Percentiles rank a stretch among this genome's conserved stretches.
phyloP scores from a whole-genome alignment of 2,888 invertebrate species.

The Uropetala carovei region DNA sequence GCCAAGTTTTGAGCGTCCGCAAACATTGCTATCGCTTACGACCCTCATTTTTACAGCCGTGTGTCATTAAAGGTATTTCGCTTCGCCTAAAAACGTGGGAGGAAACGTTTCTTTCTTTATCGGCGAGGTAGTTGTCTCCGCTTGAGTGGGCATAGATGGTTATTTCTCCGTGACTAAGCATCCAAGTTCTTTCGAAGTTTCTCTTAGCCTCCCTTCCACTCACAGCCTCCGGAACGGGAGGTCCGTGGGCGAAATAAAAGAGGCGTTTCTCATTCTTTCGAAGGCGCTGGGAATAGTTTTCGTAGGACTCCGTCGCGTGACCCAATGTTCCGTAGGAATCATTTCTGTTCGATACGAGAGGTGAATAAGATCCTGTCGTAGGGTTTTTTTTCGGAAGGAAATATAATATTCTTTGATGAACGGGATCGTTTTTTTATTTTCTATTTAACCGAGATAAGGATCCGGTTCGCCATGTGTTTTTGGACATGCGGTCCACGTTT shows the following conservation, averaged over 20 bases:
- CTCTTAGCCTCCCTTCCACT: neutral
- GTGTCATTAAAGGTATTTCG: neutral
- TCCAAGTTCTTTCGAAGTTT: neutral
- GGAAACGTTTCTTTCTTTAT: neutral
- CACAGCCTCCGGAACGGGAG: neutral
- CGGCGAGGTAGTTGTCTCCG: neutral
- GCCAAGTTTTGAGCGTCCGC: too few relatives aligned
- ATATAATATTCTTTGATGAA: too few relatives aligned
- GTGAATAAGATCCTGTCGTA: too few relatives aligned
- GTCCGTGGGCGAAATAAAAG: neutral
- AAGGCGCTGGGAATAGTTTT: neutral
- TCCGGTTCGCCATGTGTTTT: too few relatives aligned
- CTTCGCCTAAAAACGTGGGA: neutral
- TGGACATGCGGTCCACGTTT: too few relatives aligned
- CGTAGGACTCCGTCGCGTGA: neutral
- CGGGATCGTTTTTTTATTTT: too few relatives aligned
- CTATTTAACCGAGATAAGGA: too few relatives aligned
- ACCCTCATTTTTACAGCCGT: neutral
- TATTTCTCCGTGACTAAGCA: slow-evolving; percentile 18
- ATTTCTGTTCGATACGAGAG: neutral
- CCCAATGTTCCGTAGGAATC: neutral
- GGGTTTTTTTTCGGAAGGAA: too few relatives aligned
- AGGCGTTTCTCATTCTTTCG: neutral
- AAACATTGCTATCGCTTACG: too few relatives aligned
- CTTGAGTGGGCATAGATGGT: neutral